These are phyloP conservation scores for Ianthella basta DNA, from an alignment of 37 sponge, comb jelly and placozoan genomes.

Conservation along the genomic window DNA sequence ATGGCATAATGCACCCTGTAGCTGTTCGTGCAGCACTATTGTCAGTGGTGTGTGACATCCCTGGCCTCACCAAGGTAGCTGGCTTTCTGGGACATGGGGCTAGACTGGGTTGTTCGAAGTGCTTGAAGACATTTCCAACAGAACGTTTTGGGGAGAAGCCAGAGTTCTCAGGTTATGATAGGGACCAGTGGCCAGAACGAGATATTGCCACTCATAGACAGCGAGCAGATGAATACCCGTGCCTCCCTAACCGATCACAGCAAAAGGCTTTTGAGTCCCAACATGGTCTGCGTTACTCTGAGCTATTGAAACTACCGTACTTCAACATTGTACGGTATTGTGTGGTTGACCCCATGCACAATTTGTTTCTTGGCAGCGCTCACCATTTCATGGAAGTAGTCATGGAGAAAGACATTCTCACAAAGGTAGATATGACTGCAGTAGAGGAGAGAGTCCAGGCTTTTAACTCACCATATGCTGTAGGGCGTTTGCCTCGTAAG, in stretches of 20 bases:
- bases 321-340: slow-evolving; percentile 40
- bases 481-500: slow-evolving; percentile 46
- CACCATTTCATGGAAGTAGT: slow-evolving; percentile 32
- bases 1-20: background rate
- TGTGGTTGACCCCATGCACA: slow-evolving; percentile 68
- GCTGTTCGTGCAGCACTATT: slow-evolving; percentile 31
- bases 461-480: background rate
- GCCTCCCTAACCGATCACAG: background rate
- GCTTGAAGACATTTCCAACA: slow-evolving; percentile 46
- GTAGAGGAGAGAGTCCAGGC: slow-evolving; percentile 17
- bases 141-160: slow-evolving; percentile 5
- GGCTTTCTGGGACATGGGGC: slow-evolving; percentile 46
- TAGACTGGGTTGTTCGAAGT: slow-evolving; percentile 49
- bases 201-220: background rate
- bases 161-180: slow-evolving; percentile 46
- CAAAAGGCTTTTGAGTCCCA: background rate
- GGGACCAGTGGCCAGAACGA: slow-evolving; percentile 22
- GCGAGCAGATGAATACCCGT: background rate
- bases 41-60: slow-evolving; percentile 43
- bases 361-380: slow-evolving; percentile 40
- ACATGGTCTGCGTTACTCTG: slow-evolving; percentile 39
- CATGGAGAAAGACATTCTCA: slow-evolving; percentile 14
- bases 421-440: background rate
- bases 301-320: slow-evolving; percentile 32
- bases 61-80: slow-evolving; percentile 45